phyloP scores from a whole-genome alignment of 2,888 invertebrate genomes.

The Rutpela maculata region DNA sequence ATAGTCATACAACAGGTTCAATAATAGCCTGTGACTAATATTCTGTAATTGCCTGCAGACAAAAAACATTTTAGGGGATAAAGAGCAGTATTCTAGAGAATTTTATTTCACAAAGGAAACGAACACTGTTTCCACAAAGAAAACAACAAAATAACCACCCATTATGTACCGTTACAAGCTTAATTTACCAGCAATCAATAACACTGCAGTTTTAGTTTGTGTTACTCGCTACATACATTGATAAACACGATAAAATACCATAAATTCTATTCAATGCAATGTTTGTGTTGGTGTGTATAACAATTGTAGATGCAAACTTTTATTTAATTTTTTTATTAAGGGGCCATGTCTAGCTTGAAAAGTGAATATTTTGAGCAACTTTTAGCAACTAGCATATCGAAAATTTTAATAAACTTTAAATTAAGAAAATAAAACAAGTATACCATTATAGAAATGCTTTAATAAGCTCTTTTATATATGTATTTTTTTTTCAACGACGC shows the following conservation, averaged over 20 bases:
- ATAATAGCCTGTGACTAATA: conserved; percentile 16
- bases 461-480: too few species aligned
- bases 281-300: too few species aligned
- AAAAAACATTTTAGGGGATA: conserved; percentile 12
- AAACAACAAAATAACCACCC: neutral
- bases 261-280: too few species aligned
- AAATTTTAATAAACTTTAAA: too few species aligned
- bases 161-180: neutral
- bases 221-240: neutral
- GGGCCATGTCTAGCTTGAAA: too few species aligned
- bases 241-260: neutral
- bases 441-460: too few species aligned
- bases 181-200: neutral
- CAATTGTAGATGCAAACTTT: too few species aligned
- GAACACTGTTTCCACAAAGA: neutral
- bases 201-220: neutral
- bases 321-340: too few species aligned
- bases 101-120: conserved; percentile 13
- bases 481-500: too few species aligned
- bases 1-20: conserved; percentile 7
- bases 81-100: neutral
- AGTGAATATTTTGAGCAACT: too few species aligned
- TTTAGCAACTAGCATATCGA: too few species aligned
- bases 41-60: conserved; percentile 2
- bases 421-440: too few species aligned